Evolutionary conservation across 1,140 invertebrate species (phyloP).

Genomic region (Colletes gigas): DNA sequence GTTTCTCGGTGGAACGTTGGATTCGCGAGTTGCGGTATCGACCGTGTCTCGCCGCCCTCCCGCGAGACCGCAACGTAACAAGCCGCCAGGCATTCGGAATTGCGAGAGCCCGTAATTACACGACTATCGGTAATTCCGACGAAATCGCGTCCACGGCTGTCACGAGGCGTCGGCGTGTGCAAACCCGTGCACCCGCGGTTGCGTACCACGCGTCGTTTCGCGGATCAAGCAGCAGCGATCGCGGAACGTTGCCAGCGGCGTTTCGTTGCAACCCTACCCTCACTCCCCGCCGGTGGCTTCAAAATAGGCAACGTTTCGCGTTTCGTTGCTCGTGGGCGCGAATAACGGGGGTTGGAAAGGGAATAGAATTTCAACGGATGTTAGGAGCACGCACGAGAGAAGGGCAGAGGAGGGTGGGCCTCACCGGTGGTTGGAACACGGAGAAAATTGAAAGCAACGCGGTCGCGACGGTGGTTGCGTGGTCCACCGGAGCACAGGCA

Average conservation of each 20-base stretch:
- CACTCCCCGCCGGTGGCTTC: not conserved
- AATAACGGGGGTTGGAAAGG: too few relatives aligned
- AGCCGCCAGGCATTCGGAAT: conserved; percentile 40
- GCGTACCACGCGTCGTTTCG: not conserved
- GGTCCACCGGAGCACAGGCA: not conserved
- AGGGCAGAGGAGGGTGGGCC: not conserved
- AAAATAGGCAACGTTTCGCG: not conserved
- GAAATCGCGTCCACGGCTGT: conserved; percentile 10
- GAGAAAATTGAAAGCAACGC: conserved; percentile 53
- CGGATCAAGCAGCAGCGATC: not conserved
- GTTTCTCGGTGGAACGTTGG: not conserved
- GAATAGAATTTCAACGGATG: conserved; percentile 3
- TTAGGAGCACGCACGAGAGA: conserved; percentile 15
- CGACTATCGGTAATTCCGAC: conserved; percentile 6
- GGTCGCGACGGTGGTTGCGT: conserved; percentile 4
- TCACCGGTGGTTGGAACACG: conserved; percentile 31
- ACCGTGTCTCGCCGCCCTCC: not conserved
- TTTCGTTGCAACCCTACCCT: not conserved
- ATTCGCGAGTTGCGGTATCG: conserved; percentile 8
- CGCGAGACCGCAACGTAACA: conserved; percentile 39
- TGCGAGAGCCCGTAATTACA: conserved; percentile 31
- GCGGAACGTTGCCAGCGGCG: not conserved
- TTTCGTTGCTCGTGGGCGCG: not conserved
- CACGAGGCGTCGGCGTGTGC: not conserved
- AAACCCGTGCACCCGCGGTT: not conserved